A percentile compares a stretch with the other conserved stretches of the same genome.
Evolutionary conservation across 2,797 vertebrate species (phyloP).

Genomic region (Coregonus ussuriensis): DNA sequence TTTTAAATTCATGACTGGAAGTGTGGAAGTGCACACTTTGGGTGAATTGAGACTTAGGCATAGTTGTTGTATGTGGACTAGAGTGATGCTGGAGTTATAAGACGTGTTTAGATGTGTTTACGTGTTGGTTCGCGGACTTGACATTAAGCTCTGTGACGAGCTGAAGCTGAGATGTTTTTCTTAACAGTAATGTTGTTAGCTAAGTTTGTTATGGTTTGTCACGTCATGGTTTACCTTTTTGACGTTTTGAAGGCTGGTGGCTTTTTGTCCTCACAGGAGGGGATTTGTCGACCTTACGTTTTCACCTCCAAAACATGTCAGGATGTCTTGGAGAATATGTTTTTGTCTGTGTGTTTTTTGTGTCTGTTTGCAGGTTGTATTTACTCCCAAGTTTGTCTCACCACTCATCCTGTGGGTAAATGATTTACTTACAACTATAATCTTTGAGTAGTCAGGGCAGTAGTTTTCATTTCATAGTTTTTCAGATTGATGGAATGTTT

Average conservation of each 20-base stretch:
- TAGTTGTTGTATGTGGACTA: neutral
- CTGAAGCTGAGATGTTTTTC: neutral
- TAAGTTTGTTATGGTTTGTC: neutral
- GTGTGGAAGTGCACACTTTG: neutral
- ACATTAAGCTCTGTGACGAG: neutral
- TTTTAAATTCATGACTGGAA: neutral
- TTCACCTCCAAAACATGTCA: neutral
- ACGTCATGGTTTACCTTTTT: neutral
- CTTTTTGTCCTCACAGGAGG: neutral
- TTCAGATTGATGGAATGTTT: neutral
- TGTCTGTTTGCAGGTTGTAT: neutral
- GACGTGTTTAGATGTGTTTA: neutral
- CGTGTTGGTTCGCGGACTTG: neutral
- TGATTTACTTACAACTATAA: neutral
- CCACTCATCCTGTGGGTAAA: neutral
- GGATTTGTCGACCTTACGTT: neutral
- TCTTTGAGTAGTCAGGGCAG: slow-evolving; percentile 11
- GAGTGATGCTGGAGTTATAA: neutral
- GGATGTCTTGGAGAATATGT: neutral
- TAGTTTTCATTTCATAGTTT: slow-evolving; percentile 1
- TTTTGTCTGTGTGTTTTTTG: neutral
- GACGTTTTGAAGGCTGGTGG: neutral
- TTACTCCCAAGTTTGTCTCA: neutral
- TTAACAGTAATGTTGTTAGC: neutral
- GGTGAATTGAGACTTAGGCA: neutral